Conservation (phyloP, 2,113 vertebrate species). For the pig (Sus scrofa) region DNA sequence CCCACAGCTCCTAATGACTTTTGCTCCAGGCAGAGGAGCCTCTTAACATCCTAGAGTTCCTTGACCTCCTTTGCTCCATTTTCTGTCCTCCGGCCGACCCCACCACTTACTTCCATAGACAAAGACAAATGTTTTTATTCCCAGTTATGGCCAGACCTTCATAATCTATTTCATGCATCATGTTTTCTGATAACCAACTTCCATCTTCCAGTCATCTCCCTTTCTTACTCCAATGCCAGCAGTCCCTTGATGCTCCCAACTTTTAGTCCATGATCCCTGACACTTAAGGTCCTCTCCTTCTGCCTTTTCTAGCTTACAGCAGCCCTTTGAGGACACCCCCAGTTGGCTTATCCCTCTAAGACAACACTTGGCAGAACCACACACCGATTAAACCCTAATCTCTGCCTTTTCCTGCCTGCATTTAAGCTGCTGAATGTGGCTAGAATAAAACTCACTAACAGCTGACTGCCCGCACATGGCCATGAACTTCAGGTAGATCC, state of each 20-base stretch:
- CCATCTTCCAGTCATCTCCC: not conserved
- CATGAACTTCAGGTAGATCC: not conserved
- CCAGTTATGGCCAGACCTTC: not conserved
- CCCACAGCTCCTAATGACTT: not conserved
- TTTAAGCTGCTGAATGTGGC: not conserved
- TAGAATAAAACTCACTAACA: not conserved
- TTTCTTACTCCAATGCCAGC: not conserved
- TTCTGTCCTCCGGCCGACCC: not conserved
- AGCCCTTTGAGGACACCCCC: not conserved
- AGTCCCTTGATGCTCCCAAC: not conserved
- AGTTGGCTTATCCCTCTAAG: not conserved
- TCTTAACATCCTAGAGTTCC: not conserved
- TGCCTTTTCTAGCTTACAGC: not conserved
- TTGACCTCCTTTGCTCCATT: not conserved
- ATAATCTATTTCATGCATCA: not conserved
- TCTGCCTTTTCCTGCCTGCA: not conserved
- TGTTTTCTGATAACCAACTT: not conserved
- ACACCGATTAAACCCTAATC: not conserved
- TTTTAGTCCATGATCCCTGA: not conserved
- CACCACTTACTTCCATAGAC: not conserved
- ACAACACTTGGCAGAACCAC: not conserved
- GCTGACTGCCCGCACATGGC: not conserved
- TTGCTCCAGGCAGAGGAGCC: too few species aligned
- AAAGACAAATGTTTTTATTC: not conserved
- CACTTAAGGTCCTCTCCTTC: not conserved